Conservation (phyloP, 2,888 invertebrate species). For the Pollenia griseotomentosa region DNA sequence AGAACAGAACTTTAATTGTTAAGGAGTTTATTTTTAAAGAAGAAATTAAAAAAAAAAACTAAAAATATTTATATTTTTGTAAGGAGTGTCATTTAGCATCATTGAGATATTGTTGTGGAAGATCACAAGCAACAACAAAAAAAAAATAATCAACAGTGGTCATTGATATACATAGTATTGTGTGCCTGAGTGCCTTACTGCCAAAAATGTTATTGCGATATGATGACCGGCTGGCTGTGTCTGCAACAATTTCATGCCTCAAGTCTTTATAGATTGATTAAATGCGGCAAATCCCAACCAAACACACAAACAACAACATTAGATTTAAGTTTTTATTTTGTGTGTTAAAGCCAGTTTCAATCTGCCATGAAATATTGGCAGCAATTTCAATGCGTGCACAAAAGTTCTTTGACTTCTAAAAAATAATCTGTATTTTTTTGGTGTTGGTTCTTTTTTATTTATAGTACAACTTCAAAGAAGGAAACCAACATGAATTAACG, state of each 20-base stretch:
- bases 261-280: slow-evolving; percentile 80
- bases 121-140: not conserved
- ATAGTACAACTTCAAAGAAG: slow-evolving; percentile 9
- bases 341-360: slow-evolving; percentile 30
- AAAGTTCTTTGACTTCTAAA: slow-evolving; percentile 76
- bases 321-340: slow-evolving; percentile 39
- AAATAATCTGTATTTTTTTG: not conserved
- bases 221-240: slow-evolving; percentile 65
- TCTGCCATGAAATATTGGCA: slow-evolving; percentile 50
- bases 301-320: slow-evolving; percentile 37
- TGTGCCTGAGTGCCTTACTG: slow-evolving; percentile 16
- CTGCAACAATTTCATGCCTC: slow-evolving; percentile 80
- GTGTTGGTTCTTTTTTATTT: slow-evolving; percentile 74
- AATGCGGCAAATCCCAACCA: slow-evolving; percentile 44
- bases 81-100: slow-evolving; percentile 62
- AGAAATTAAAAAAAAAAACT: not conserved
- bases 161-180: slow-evolving; percentile 6
- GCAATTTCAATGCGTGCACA: slow-evolving; percentile 73
- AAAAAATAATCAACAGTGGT: slow-evolving; percentile 8
- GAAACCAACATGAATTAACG: slow-evolving; percentile 48
- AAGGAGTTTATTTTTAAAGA: slow-evolving; percentile 24
- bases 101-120: slow-evolving; percentile 21
- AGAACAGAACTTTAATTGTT: slow-evolving; percentile 51
- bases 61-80: not conserved
- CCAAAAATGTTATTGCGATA: slow-evolving; percentile 66